Evolutionary conservation across 2,113 vertebrate species (phyloP), one percentile per base, ranked within the genome.

Genomic region (Cyprinodon variegatus): DNA sequence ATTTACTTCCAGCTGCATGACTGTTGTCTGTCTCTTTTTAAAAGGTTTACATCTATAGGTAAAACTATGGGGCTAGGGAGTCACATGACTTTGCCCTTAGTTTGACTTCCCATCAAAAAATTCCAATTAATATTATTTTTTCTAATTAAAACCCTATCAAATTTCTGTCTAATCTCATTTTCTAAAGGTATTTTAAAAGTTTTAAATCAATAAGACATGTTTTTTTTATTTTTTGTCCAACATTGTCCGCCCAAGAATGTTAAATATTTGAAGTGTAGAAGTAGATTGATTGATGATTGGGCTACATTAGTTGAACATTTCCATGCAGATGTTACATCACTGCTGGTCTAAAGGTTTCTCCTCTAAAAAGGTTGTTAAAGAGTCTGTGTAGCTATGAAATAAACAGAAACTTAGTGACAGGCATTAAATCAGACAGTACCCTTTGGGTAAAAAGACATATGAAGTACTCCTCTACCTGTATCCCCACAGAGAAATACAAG

Each of bases 401-500:
- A 75, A 76, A 50, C 22, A 65, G 50, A n/a, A n/a, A 45, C 38
- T 53, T 65, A 45, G 59, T 72, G 50, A 69, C 17, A 29, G 64
- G 53, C 22, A 77, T 78, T 78, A 69, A 72, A 62, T 81, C 72
- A 88, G 53, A 57, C 61, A 68, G 61, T 65, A 62, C 57, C 76
- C 66, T 29, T 68, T 38, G 4, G 61, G 57, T 72, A 41, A 72
- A 84, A 41, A 74, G 78, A 46, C 13, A 7, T 78, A 84, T 81
- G 77, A 22, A 2, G 59, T n/a, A 57, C 50, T 57, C 17, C 45
- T 78, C 77, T 48, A 78, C 38, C 3, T 39, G 37, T 36, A 76
- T 65, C 60, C 45, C 61, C 40, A 74, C 60, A 76, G 67, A 83
- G 68, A 68, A 77, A 83, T 80, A 75, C 68, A 7, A 40, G 68